phyloP scores from a whole-genome alignment of 2,113 vertebrate species.

The Aepyceros melampus region DNA sequence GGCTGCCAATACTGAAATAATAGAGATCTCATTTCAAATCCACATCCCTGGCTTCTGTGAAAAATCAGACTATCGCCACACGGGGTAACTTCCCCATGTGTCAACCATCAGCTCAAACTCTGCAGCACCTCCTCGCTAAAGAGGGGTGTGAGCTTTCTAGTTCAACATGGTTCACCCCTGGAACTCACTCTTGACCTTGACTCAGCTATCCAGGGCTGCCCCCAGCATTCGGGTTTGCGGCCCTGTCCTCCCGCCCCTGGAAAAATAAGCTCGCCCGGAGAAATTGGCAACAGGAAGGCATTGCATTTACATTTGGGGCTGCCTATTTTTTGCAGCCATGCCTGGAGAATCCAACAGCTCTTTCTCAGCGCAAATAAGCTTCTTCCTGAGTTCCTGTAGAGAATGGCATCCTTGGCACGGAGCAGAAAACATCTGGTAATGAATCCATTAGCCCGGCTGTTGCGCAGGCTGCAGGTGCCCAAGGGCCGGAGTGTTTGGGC shows the following conservation, averaged over 20 bases:
- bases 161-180: neutral
- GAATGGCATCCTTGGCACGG: constrained; percentile 31
- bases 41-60: neutral
- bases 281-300: neutral
- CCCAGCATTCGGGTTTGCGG: neutral
- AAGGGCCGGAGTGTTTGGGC: constrained; percentile 6
- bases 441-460: constrained; percentile 55
- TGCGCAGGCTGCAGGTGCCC: neutral
- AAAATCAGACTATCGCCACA: neutral
- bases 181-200: neutral
- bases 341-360: neutral
- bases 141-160: neutral
- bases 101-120: accelerated
- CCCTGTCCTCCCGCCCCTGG: neutral
- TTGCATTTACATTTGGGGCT: neutral
- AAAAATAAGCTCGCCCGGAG: neutral
- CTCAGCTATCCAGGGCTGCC: neutral
- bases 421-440: constrained; percentile 64
- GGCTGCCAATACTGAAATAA: neutral
- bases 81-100: neutral
- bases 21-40: neutral
- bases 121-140: accelerated
- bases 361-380: constrained; percentile 3
- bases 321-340: neutral
- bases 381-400: neutral